Conservation (phyloP, 35 echinoderm and acorn worm species). For the Hemicentrotus pulcherrimus region DNA sequence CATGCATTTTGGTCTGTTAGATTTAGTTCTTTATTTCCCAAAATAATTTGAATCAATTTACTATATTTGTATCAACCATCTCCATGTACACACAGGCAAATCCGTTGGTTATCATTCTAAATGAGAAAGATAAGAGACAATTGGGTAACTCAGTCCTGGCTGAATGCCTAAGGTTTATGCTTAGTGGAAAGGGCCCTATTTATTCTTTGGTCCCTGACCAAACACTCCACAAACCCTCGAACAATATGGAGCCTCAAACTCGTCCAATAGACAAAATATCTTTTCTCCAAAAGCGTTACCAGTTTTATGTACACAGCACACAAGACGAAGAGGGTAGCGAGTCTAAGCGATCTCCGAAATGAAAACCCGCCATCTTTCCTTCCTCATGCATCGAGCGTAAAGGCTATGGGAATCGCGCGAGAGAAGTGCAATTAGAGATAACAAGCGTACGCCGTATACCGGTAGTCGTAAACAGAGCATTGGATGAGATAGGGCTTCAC, state of each 20-base stretch:
- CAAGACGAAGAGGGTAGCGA: background rate
- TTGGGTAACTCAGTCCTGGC: background rate
- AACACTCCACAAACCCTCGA: background rate
- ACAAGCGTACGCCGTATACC: background rate
- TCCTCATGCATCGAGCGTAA: background rate
- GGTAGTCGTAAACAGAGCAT: background rate
- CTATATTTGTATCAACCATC: background rate
- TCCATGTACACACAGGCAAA: background rate
- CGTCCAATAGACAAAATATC: constrained; percentile 40
- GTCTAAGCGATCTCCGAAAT: background rate
- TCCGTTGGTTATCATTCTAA: background rate
- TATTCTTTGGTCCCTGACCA: constrained; percentile 20
- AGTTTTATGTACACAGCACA: constrained; percentile 16
- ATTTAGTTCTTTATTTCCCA: no score
- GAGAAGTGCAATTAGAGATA: constrained; percentile 33
- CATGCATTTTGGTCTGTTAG: no score
- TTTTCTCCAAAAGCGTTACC: constrained; percentile 26
- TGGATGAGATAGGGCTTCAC: background rate
- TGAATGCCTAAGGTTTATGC: background rate
- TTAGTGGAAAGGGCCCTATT: background rate
- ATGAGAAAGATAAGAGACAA: background rate
- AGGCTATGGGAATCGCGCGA: background rate
- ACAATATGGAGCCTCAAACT: constrained; percentile 10
- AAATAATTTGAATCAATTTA: background rate
- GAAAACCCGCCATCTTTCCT: constrained; percentile 1